Conservation (phyloP, 1,140 invertebrate genomes). For the Odontomachus brunneus region DNA sequence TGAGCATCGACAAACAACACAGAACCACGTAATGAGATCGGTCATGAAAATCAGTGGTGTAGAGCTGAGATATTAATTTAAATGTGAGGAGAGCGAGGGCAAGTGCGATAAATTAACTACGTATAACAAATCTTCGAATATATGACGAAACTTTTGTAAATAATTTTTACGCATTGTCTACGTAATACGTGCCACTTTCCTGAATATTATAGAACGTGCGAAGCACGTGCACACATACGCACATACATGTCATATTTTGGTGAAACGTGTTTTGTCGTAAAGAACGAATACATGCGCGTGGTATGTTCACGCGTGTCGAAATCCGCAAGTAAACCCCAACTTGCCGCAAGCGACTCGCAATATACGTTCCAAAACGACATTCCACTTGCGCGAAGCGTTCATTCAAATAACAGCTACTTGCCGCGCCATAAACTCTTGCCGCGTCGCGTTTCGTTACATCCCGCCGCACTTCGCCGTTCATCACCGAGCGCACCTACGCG, state of each 20-base stretch:
- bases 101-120: no score
- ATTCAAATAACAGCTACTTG: conserved; percentile 54
- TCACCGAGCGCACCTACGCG: conserved; percentile 1
- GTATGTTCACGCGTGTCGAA: neutral
- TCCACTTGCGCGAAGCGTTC: conserved; percentile 24
- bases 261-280: conserved; percentile 1
- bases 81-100: no score
- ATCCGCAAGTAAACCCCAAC: conserved; percentile 20
- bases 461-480: conserved; percentile 36
- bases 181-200: neutral
- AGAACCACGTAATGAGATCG: neutral
- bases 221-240: no score
- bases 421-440: conserved; percentile 43
- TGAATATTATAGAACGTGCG: no score
- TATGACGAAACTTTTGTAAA: neutral
- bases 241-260: neutral
- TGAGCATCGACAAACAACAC: neutral
- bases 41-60: neutral
- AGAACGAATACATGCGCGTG: no score
- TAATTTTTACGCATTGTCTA: neutral
- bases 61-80: neutral
- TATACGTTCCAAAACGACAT: conserved; percentile 23
- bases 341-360: conserved; percentile 22
- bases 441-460: conserved; percentile 36
- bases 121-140: no score